These are phyloP conservation scores for Rotaria magnacalcarata DNA, from an alignment of 2,888 invertebrate genomes.

Conservation along the genomic window DNA sequence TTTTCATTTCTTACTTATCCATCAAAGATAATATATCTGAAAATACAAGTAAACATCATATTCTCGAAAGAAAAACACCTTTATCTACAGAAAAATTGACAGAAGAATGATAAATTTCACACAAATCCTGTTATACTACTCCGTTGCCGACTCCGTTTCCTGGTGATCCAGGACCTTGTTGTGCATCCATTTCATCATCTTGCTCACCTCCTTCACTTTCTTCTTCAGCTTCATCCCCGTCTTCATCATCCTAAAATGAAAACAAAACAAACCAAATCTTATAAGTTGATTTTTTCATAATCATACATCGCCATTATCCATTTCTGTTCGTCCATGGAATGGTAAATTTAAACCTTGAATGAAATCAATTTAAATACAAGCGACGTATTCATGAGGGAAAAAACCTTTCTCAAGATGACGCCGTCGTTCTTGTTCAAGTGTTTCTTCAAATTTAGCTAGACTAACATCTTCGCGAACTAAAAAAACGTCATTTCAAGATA, in stretches of 20 bases:
- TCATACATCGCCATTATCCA: slow-evolving; percentile 25
- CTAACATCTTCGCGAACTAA: slow-evolving; percentile 26
- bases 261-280: not conserved
- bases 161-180: not conserved
- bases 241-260: not conserved
- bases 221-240: slow-evolving; percentile 8
- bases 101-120: not conserved
- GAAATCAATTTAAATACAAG: not conserved
- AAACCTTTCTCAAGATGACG: slow-evolving; percentile 24
- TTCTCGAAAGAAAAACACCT: not conserved
- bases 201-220: slow-evolving; percentile 5
- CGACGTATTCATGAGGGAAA: not conserved
- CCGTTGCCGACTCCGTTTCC: not conserved
- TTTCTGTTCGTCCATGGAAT: not conserved
- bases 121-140: not conserved
- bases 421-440: slow-evolving; percentile 9
- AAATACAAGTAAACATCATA: not conserved
- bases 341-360: slow-evolving; percentile 16
- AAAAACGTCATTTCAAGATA: not conserved
- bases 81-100: not conserved
- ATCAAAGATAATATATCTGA: not conserved
- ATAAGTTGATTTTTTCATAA: not conserved
- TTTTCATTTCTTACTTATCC: not conserved
- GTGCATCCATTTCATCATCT: slow-evolving; percentile 25
- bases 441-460: slow-evolving; percentile 27